Percentiles rank a stretch among this genome's conserved stretches.
Evolutionary conservation across 1,140 invertebrate genomes (phyloP).

Genomic region (Andrena cerasifolii): DNA sequence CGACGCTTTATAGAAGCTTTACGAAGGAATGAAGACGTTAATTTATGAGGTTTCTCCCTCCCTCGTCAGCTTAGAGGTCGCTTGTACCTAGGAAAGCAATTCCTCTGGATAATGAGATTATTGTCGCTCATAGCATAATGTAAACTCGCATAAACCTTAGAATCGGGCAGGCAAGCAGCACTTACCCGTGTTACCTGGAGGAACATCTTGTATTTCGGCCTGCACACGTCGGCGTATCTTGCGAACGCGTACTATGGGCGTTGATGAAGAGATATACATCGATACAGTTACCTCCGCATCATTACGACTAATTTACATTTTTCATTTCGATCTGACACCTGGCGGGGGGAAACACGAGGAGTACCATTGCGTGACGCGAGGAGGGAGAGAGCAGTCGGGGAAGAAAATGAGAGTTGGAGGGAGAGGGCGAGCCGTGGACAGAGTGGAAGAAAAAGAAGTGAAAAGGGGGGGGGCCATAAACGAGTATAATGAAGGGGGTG

Average conservation of each 20-base stretch:
- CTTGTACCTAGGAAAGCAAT: too few species aligned
- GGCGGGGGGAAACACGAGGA: constrained; percentile 33
- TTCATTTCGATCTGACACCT: constrained; percentile 66
- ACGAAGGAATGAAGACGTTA: not conserved
- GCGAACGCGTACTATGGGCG: constrained; percentile 25
- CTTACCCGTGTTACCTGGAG: not conserved
- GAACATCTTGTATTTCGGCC: not conserved
- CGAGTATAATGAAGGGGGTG: not conserved
- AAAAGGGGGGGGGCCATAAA: not conserved
- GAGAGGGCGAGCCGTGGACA: not conserved
- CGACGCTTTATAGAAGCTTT: not conserved
- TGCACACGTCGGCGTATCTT: not conserved
- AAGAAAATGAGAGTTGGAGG: not conserved
- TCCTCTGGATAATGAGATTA: too few species aligned
- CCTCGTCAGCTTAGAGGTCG: too few species aligned
- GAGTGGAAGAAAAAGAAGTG: not conserved
- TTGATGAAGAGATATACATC: constrained; percentile 56
- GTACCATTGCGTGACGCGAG: constrained; percentile 33
- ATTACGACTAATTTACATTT: constrained; percentile 68
- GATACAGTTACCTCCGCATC: constrained; percentile 62
- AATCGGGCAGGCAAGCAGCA: too few species aligned
- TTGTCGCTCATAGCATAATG: too few species aligned
- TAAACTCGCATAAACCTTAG: too few species aligned
- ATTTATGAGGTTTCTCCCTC: too few species aligned
- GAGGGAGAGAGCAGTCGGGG: constrained; percentile 2